Conservation (phyloP, 2,888 invertebrate genomes). For the Lasioglossum morio region DNA sequence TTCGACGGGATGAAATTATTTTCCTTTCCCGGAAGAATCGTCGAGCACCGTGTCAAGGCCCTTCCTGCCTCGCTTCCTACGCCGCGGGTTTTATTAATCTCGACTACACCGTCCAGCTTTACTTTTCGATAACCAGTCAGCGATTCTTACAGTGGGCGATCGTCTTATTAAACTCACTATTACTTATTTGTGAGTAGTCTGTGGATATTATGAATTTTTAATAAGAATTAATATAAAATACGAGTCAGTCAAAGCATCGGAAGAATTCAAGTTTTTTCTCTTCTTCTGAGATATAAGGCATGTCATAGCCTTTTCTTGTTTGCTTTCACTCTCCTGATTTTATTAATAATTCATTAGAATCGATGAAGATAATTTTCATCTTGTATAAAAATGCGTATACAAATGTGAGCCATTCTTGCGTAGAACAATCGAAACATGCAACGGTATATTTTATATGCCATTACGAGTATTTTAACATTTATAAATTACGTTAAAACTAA, state of each 20-base stretch:
- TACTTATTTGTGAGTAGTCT: neutral
- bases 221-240: neutral
- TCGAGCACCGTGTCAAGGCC: neutral
- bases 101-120: neutral
- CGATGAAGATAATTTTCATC: neutral
- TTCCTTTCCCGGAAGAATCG: neutral
- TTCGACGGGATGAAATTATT: slow-evolving; percentile 40
- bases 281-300: too few species aligned
- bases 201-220: neutral
- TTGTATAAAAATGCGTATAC: neutral
- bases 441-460: neutral
- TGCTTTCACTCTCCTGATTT: neutral
- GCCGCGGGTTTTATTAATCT: neutral
- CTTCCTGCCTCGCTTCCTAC: neutral
- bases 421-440: neutral
- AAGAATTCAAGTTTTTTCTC: too few species aligned
- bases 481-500: neutral
- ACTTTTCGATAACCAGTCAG: neutral
- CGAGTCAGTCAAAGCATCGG: too few species aligned
- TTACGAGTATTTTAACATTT: neutral
- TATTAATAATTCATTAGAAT: neutral
- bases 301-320: neutral
- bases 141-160: neutral
- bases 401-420: too few species aligned
- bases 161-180: neutral